A percentile compares a stretch with the other conserved stretches of the same genome.
These are phyloP conservation scores for Mus caroli DNA, from an alignment of 2,797 vertebrate genomes.

Conservation along the genomic window DNA sequence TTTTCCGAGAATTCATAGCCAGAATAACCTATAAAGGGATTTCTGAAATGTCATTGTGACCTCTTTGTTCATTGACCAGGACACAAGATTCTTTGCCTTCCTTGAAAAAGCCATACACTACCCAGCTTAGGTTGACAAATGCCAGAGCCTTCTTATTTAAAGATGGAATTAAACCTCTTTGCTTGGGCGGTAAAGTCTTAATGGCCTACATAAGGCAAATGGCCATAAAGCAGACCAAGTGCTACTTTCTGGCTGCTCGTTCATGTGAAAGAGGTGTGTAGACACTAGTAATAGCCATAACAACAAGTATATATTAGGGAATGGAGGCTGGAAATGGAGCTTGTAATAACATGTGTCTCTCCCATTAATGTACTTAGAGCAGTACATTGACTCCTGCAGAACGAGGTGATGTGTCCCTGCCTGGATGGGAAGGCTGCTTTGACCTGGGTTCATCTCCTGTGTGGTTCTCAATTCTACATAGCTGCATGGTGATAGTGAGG, in stretches of 20 bases:
- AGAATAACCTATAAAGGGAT: neutral
- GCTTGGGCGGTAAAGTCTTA: slow-evolving; percentile 60
- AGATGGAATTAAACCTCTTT: slow-evolving; percentile 67
- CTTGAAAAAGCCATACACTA: neutral
- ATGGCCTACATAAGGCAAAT: slow-evolving; percentile 60
- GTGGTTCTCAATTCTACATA: neutral
- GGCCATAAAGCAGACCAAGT: slow-evolving; percentile 62
- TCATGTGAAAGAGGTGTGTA: slow-evolving; percentile 4
- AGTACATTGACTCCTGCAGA: neutral
- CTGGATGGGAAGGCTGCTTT: accelerated
- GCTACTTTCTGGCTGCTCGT: slow-evolving; percentile 45
- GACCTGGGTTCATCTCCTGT: neutral
- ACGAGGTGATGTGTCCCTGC: neutral
- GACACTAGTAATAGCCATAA: slow-evolving; percentile 54
- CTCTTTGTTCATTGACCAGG: neutral
- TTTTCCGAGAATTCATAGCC: neutral
- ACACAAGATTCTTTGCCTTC: neutral
- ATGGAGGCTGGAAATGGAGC: neutral
- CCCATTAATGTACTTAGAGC: neutral
- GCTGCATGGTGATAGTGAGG: neutral
- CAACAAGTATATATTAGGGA: slow-evolving; percentile 18
- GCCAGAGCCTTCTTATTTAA: slow-evolving; percentile 67
- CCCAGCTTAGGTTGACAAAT: slow-evolving; percentile 20
- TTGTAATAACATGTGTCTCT: neutral
- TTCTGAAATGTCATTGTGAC: neutral